phyloP scores from a whole-genome alignment of 2,113 vertebrate genomes.

The Phycodurus eques region DNA sequence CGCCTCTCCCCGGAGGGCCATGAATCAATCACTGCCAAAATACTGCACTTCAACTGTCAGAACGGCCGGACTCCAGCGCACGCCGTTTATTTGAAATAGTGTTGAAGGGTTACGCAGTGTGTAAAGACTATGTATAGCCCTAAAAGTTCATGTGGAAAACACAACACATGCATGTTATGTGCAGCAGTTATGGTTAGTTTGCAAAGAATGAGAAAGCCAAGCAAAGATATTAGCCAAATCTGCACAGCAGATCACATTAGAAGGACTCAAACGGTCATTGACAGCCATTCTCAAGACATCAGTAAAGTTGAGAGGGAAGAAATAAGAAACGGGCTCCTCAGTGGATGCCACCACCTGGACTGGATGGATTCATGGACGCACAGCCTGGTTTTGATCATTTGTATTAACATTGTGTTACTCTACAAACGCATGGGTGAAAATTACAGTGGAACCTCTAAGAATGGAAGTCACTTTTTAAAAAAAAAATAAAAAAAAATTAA shows the following conservation, averaged over 20 bases:
- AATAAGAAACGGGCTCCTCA: not conserved
- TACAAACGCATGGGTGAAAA: not conserved
- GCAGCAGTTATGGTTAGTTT: conserved; percentile 36
- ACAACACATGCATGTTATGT: not conserved
- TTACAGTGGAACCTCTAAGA: not conserved
- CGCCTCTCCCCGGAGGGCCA: conserved; percentile 24
- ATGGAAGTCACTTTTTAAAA: not conserved
- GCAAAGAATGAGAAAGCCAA: conserved; percentile 14
- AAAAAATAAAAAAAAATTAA: no score
- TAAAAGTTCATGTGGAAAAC: not conserved
- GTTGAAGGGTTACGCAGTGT: not conserved
- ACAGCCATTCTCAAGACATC: not conserved
- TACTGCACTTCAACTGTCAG: conserved; percentile 27
- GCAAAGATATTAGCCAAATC: not conserved
- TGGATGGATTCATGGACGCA: conserved; percentile 47
- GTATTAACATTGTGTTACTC: not conserved
- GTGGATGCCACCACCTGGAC: conserved; percentile 13
- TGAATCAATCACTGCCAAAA: conserved; percentile 62
- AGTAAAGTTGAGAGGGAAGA: not conserved
- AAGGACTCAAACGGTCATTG: no score
- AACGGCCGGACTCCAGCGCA: conserved; percentile 8
- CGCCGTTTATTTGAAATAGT: not conserved
- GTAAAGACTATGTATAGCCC: not conserved
- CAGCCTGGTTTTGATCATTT: not conserved
- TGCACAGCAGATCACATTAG: conserved; percentile 24